Evolutionary conservation across 2,888 invertebrate genomes (phyloP).

Genomic region (Melanchra persicariae): DNA sequence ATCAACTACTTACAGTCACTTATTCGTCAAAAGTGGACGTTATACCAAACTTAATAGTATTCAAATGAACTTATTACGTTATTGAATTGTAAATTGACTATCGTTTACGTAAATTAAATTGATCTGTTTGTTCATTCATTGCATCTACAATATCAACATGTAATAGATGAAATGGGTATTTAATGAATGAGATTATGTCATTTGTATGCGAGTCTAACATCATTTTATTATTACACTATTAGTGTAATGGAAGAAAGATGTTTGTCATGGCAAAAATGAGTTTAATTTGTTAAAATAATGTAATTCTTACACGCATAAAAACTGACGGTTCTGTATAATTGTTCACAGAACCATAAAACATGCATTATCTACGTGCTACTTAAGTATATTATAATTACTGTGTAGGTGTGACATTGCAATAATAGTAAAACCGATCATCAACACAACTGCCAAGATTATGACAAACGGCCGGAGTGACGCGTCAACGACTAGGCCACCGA

Average conservation of each 20-base stretch:
- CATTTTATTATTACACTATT: conserved; percentile 8
- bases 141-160: conserved; percentile 11
- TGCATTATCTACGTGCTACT: background rate
- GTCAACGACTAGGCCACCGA: background rate
- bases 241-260: conserved; percentile 22
- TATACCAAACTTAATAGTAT: background rate
- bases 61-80: conserved; percentile 4
- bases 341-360: background rate
- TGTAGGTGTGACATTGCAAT: conserved; percentile 21
- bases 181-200: conserved; percentile 31
- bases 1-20: conserved; percentile 1
- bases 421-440: conserved; percentile 22
- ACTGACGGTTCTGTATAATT: conserved; percentile 6
- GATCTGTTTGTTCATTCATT: conserved; percentile 14
- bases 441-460: conserved; percentile 25
- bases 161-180: conserved; percentile 19
- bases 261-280: background rate
- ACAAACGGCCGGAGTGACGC: background rate
- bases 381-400: conserved; percentile 2
- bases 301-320: background rate
- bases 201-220: background rate
- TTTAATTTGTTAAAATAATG: background rate
- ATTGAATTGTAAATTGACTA: conserved; percentile 7
- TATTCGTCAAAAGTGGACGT: background rate
- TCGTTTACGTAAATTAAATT: conserved; percentile 21